phyloP scores from a whole-genome alignment of 2,888 invertebrate species.

The Drosophila borealis region DNA sequence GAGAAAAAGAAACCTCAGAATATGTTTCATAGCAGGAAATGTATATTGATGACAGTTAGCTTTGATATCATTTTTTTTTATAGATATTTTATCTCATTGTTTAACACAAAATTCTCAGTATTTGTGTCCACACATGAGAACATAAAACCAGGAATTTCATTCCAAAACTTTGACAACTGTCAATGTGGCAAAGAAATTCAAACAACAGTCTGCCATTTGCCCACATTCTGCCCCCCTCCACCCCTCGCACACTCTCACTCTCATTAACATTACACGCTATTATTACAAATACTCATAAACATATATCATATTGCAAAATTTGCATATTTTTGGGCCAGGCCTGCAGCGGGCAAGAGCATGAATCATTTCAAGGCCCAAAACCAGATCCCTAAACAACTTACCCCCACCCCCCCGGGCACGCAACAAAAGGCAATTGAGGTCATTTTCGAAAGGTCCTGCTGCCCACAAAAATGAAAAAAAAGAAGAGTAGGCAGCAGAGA shows the following conservation, averaged over 20 bases:
- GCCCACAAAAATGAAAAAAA: too few relatives aligned
- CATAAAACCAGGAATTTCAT: neutral
- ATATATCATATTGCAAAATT: slow-evolving; percentile 50
- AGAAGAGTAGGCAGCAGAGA: slow-evolving; percentile 4
- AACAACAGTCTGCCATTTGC: neutral
- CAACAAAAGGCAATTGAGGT: slow-evolving; percentile 40
- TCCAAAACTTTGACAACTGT: neutral
- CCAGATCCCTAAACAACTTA: neutral
- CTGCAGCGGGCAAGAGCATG: slow-evolving; percentile 28
- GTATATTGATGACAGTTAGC: too few relatives aligned
- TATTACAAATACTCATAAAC: slow-evolving; percentile 30
- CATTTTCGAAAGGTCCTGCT: slow-evolving; percentile 11
- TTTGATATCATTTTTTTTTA: too few relatives aligned
- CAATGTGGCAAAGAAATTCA: neutral
- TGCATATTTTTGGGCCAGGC: slow-evolving; percentile 46
- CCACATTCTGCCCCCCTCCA: neutral
- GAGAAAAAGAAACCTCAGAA: too few relatives aligned
- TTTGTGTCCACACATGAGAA: too few relatives aligned
- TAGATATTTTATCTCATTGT: too few relatives aligned
- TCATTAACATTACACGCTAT: slow-evolving; percentile 36
- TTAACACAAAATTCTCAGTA: too few relatives aligned
- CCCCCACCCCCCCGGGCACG: slow-evolving; percentile 17
- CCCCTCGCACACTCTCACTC: neutral
- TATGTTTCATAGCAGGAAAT: too few relatives aligned
- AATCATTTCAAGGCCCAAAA: slow-evolving; percentile 23